phyloP scores from a whole-genome alignment of 2,113 vertebrate species.

The Empidonax alnorum region DNA sequence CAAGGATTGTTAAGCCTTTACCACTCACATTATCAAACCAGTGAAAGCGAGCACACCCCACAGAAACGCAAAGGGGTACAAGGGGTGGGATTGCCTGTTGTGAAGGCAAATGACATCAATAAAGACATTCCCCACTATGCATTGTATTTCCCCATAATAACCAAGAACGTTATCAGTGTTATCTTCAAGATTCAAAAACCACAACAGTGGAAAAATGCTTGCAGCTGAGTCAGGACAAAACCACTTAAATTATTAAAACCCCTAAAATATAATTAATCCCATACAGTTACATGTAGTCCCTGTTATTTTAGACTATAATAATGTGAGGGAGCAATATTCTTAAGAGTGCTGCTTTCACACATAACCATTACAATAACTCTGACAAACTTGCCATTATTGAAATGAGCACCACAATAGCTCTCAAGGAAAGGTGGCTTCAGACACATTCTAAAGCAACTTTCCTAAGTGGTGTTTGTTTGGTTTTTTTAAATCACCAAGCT shows the following conservation, averaged over 20 bases:
- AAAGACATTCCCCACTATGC: not conserved
- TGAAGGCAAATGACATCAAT: not conserved
- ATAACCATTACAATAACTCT: not conserved
- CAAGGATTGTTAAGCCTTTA: conserved; percentile 35
- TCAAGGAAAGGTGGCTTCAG: not conserved
- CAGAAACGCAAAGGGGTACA: not conserved
- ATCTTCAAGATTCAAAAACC: not conserved
- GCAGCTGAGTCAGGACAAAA: not conserved
- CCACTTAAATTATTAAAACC: not conserved
- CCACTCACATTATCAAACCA: conserved; percentile 39
- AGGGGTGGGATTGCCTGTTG: not conserved
- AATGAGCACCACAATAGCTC: not conserved
- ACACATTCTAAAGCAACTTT: not conserved
- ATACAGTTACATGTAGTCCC: not conserved
- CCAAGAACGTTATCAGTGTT: not conserved
- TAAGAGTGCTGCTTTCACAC: not conserved
- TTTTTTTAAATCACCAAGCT: not conserved
- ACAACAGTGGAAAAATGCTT: not conserved
- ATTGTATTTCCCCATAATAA: not conserved
- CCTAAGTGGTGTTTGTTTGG: not conserved
- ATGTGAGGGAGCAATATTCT: not conserved
- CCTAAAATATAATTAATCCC: not conserved
- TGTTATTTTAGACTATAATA: not conserved
- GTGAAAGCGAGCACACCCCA: not conserved
- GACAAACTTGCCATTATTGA: not conserved